Evolutionary conservation across 2,888 invertebrate species (phyloP).

Genomic region (Blera fallax): DNA sequence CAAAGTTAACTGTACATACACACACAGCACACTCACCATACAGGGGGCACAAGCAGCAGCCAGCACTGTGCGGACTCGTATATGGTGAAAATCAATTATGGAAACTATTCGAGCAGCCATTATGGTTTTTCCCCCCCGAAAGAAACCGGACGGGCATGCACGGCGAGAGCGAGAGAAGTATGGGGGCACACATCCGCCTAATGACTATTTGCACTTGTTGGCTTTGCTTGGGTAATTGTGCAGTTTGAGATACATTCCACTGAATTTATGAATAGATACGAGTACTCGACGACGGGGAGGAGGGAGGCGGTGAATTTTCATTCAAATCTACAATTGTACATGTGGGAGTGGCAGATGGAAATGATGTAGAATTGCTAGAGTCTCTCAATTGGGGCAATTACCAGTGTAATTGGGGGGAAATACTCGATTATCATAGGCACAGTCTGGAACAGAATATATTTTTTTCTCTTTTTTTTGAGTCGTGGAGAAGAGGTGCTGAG

Average conservation of each 20-base stretch:
- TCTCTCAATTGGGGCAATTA: conserved; percentile 57
- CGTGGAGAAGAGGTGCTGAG: too few species aligned
- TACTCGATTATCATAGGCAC: conserved; percentile 57
- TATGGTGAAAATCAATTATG: conserved; percentile 72
- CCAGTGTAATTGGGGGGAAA: conserved; percentile 55
- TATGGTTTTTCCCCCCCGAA: conserved; percentile 65
- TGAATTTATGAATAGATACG: conserved; percentile 48
- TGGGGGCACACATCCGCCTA: conserved; percentile 51
- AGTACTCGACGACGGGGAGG: not conserved
- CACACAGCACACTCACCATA: conserved; percentile 9
- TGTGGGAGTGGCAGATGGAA: conserved; percentile 57
- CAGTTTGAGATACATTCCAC: conserved; percentile 70
- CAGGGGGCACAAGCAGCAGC: too few species aligned
- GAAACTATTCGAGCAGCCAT: conserved; percentile 73
- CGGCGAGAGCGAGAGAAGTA: not conserved
- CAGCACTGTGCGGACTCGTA: too few species aligned
- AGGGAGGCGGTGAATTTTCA: not conserved
- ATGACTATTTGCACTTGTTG: conserved; percentile 68
- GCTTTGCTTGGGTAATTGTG: conserved; percentile 72
- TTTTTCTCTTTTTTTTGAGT: too few species aligned
- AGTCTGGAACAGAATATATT: conserved; percentile 61
- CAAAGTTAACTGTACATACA: conserved; percentile 44
- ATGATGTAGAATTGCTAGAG: conserved; percentile 53
- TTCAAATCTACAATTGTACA: conserved; percentile 53
- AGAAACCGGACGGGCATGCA: conserved; percentile 4